Evolutionary conservation across 2,888 invertebrate species (phyloP), one percentile per base, ranked within the genome.

Genomic region (Perdita meconis): DNA sequence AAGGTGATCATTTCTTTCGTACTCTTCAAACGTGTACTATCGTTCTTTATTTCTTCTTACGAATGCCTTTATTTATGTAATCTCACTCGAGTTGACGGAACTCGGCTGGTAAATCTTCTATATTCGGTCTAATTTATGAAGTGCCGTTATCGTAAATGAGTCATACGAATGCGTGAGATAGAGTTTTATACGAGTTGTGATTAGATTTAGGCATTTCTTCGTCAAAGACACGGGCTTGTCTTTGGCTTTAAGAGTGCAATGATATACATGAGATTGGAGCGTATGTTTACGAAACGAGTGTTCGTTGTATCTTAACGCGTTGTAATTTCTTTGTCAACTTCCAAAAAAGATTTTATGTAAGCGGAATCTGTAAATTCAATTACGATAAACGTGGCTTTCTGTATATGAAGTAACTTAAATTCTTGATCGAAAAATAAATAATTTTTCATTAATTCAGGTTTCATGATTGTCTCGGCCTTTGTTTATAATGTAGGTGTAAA

Each of bases 381-480:
- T 81, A 69, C 56, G 36, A 68, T 75, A 64, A 80, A 67, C 64
- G 66, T 75, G 67, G 80, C 65, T 83, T 65, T 70, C 67, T 82
- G 72, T 85, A 83, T 70, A 68, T 66, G 70, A 76, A 51, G 26
- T 51, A 53, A 78, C 24, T 72, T 10, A 65, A 80, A 78, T 75
- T 64, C 75, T 80, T 77, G 57, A 80, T 82, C 56, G 71, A n/a
- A 83, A 71, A 88, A 88, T 88, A 87, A 88, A 88, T 86, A 86
- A 88, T 87, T 87, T 88, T 87, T 88, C 87, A 86, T 87, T 87
- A 47, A 70, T 6, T n/a, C 22, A n/a, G 13, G 4, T 40, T 16
- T 38, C 19, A 38, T 68, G 60, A 40, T 55, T 61, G 55, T 3
- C 6, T 6, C 5, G 16, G 22, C 22, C 30, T 6, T 6, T 30